phyloP scores from a whole-genome alignment of 1,140 invertebrate species.

The Argopecten irradians region DNA sequence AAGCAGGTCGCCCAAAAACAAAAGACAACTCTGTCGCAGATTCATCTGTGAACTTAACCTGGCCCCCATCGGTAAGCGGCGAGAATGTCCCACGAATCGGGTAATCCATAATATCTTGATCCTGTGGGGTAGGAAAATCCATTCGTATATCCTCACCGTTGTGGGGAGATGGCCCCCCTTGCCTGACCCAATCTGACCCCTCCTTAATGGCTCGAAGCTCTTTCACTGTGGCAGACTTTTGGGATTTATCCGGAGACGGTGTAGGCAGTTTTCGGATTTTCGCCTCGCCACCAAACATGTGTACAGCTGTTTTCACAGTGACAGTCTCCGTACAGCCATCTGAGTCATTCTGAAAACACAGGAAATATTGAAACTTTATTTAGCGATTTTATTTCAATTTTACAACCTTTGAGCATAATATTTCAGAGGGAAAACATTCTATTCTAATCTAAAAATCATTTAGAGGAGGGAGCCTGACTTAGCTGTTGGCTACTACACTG shows the following conservation, averaged over 20 bases:
- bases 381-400: too few species aligned
- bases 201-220: slow-evolving; percentile 26
- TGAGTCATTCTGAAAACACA: slow-evolving; percentile 41
- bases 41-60: slow-evolving; percentile 20
- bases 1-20: slow-evolving; percentile 51
- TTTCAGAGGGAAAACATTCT: too few species aligned
- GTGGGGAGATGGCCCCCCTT: not conserved
- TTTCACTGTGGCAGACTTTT: slow-evolving; percentile 26
- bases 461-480: too few species aligned
- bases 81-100: slow-evolving; percentile 51
- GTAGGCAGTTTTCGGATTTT: slow-evolving; percentile 52
- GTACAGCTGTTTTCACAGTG: slow-evolving; percentile 40
- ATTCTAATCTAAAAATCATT: too few species aligned
- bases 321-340: slow-evolving; percentile 38
- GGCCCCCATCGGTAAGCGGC: slow-evolving; percentile 36
- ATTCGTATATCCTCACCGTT: not conserved
- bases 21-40: slow-evolving; percentile 39
- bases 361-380: not conserved
- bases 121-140: not conserved
- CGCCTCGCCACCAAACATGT: slow-evolving; percentile 49
- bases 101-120: slow-evolving; percentile 45
- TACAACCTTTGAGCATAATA: too few species aligned
- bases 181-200: not conserved
- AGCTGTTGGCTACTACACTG: too few species aligned
- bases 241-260: slow-evolving; percentile 40